Percentiles rank a stretch among this genome's conserved stretches.
Evolutionary conservation across 1,140 invertebrate species (phyloP).

Genomic region (Listronotus bonariensis): DNA sequence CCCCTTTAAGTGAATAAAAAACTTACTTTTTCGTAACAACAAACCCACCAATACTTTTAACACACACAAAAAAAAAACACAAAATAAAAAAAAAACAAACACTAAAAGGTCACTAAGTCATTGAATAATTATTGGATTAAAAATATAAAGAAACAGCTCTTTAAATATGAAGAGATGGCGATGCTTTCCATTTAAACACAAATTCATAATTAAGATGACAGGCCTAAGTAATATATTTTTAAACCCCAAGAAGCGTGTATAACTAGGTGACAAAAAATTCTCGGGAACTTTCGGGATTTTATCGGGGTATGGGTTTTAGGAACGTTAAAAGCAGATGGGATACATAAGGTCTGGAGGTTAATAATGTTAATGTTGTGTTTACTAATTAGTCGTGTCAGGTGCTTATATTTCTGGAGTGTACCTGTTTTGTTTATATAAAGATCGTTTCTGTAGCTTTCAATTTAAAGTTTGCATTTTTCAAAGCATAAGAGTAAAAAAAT

Average conservation of each 20-base stretch:
- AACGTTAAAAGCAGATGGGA: no score
- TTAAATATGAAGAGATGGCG: not conserved
- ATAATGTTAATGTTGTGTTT: not conserved
- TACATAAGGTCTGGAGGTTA: not conserved
- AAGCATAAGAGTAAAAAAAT: no score
- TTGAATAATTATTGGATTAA: not conserved
- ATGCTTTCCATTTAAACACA: slow-evolving; percentile 38
- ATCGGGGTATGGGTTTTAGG: slow-evolving; percentile 9
- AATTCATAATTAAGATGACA: slow-evolving; percentile 45
- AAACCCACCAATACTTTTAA: not conserved
- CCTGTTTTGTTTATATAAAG: no score
- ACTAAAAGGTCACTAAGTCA: slow-evolving; percentile 9
- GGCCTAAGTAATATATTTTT: slow-evolving; percentile 40
- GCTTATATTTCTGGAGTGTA: no score
- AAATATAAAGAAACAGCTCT: slow-evolving; percentile 1
- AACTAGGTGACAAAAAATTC: slow-evolving; percentile 26
- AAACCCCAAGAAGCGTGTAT: slow-evolving; percentile 28
- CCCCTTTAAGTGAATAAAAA: not conserved
- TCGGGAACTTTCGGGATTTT: slow-evolving; percentile 24
- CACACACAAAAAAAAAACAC: slow-evolving; percentile 15
- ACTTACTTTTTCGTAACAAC: slow-evolving; percentile 19
- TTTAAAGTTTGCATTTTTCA: no score
- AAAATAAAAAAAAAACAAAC: slow-evolving; percentile 25
- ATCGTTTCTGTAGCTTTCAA: no score
- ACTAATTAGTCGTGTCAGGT: slow-evolving; percentile 1